phyloP scores from a whole-genome alignment of 2,113 vertebrate genomes.

The Hypomesus transpacificus region DNA sequence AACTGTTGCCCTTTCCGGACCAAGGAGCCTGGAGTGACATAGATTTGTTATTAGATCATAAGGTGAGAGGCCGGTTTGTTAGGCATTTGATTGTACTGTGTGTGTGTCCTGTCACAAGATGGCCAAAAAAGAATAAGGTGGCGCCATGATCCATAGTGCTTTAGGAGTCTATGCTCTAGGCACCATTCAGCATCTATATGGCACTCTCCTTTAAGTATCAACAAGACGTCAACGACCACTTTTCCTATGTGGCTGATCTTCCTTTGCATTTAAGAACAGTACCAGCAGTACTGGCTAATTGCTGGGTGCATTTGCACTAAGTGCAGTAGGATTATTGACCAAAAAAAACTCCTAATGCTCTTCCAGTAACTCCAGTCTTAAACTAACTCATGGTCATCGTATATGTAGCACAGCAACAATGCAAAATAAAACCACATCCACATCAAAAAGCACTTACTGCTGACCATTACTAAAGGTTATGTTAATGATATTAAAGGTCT shows the following conservation, averaged over 20 bases:
- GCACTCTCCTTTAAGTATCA: neutral
- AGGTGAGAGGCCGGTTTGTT: neutral
- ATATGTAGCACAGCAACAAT: neutral
- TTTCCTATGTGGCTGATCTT: neutral
- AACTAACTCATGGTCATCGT: neutral
- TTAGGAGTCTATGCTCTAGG: neutral
- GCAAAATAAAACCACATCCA: neutral
- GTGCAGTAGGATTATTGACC: neutral
- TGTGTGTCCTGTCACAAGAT: too few species aligned
- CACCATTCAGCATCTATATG: neutral
- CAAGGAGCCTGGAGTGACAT: conserved; percentile 17
- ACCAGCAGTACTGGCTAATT: neutral
- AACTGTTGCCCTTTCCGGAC: conserved; percentile 4
- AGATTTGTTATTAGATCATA: conserved; percentile 16
- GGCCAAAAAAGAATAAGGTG: neutral
- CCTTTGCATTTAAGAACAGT: neutral
- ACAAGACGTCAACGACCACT: neutral
- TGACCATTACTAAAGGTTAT: neutral
- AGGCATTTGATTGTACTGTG: too few species aligned
- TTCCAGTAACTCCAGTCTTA: neutral
- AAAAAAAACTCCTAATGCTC: neutral
- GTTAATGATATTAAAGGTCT: neutral
- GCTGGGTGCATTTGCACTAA: neutral
- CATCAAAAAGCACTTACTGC: neutral
- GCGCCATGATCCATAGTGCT: conserved; percentile 7